A percentile compares a stretch with the other conserved stretches of the same genome.
These are phyloP conservation scores for Orthonyx spaldingii DNA, from an alignment of 2,113 vertebrate genomes.

Conservation along the genomic window DNA sequence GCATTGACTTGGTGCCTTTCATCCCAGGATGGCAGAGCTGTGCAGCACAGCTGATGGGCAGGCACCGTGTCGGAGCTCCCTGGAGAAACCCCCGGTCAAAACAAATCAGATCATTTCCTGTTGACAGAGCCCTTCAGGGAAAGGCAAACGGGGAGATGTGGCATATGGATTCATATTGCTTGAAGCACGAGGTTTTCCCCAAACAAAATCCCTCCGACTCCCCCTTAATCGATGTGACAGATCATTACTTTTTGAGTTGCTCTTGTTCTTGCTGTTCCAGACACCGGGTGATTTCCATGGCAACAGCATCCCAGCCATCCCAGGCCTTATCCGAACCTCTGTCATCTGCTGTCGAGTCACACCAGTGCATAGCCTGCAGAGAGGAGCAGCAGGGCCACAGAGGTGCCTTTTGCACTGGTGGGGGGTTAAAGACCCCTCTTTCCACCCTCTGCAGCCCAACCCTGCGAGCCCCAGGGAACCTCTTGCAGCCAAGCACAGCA, in stretches of 20 bases:
- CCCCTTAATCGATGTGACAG: conserved; percentile 44
- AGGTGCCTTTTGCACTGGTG: not conserved
- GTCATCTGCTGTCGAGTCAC: not conserved
- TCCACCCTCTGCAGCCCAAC: not conserved
- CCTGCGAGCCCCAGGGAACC: not conserved
- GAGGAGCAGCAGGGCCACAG: not conserved
- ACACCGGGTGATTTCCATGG: conserved; percentile 35
- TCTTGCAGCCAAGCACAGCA: rapidly evolving
- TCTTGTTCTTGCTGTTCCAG: conserved; percentile 38
- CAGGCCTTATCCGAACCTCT: conserved; percentile 45
- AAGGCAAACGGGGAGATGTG: not conserved
- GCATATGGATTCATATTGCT: not conserved
- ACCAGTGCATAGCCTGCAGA: not conserved
- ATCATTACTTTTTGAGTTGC: conserved; percentile 28
- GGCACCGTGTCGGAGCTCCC: not conserved
- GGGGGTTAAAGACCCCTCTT: not conserved
- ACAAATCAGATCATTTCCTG: conserved; percentile 15
- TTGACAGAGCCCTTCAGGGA: conserved; percentile 10
- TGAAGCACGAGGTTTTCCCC: not conserved
- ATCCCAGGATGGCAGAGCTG: conserved; percentile 1
- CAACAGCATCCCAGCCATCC: conserved; percentile 32
- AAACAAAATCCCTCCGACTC: conserved; percentile 5
- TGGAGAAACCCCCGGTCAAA: not conserved
- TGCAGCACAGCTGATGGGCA: not conserved
- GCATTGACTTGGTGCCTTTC: conserved; percentile 41